A percentile compares a stretch with the other conserved stretches of the same genome.
phyloP scores from a whole-genome alignment of 2,797 vertebrate species.

The Apodemus agrarius region DNA sequence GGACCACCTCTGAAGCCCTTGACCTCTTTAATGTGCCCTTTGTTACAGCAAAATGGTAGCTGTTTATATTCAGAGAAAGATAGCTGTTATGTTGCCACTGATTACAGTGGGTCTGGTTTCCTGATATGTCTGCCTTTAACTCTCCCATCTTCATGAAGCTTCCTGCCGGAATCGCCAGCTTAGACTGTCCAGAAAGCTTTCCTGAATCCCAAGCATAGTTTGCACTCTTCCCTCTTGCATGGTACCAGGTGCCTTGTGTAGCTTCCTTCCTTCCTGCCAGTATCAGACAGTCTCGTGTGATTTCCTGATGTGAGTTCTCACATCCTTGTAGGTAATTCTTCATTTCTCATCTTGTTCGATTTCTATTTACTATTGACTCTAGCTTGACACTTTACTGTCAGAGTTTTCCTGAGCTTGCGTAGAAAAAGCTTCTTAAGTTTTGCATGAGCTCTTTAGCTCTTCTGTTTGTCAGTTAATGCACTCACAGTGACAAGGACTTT shows the following conservation, averaged over 20 bases:
- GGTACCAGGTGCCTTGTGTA: neutral
- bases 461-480: neutral
- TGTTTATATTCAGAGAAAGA: neutral
- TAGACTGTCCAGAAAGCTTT: neutral
- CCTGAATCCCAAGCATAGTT: too few species aligned
- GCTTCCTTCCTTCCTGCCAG: neutral
- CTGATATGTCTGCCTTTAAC: neutral
- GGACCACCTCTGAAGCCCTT: neutral
- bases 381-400: neutral
- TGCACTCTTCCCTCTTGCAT: neutral
- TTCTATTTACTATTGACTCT: neutral
- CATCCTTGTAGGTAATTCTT: neutral
- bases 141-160: neutral
- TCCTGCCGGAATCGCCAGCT: neutral
- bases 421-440: neutral
- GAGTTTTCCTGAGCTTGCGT: neutral
- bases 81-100: neutral
- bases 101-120: neutral
- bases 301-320: neutral
- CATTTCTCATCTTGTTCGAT: neutral
- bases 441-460: neutral
- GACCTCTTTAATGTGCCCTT: neutral
- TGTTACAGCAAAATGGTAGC: neutral
- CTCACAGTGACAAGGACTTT: neutral
- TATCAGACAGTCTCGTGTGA: neutral